A percentile compares a stretch with the other conserved stretches of the same genome.
phyloP scores from a whole-genome alignment of 2,797 vertebrate genomes.

The Melanotaenia nigrans region DNA sequence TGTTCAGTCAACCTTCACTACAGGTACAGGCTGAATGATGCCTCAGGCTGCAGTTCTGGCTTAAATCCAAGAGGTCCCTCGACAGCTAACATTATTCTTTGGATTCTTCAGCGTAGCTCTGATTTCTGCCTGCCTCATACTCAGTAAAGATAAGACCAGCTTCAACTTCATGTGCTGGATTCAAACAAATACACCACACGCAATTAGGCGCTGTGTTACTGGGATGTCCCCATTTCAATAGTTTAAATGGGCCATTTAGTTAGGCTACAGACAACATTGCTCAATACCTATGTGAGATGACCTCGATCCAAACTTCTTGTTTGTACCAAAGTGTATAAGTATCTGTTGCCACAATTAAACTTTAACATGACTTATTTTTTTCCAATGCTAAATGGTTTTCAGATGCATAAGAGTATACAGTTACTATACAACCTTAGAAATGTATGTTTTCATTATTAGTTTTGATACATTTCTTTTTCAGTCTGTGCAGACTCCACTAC shows the following conservation, averaged over 20 bases:
- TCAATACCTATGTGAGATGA: constrained; percentile 65
- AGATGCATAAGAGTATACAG: neutral
- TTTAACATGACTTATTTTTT: neutral
- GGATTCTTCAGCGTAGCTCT: neutral
- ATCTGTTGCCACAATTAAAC: neutral
- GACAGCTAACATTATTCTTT: constrained; percentile 43
- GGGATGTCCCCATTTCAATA: constrained; percentile 57
- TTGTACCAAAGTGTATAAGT: constrained; percentile 34
- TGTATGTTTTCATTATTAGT: neutral
- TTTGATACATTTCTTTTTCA: too few relatives aligned
- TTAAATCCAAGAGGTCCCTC: constrained; percentile 43
- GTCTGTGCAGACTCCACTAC: too few relatives aligned
- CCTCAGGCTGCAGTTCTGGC: constrained; percentile 61
- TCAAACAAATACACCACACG: constrained; percentile 40
- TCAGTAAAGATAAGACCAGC: constrained; percentile 10
- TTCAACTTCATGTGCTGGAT: constrained; percentile 27
- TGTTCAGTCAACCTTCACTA: constrained; percentile 48
- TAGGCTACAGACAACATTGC: constrained; percentile 61
- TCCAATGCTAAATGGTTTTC: neutral
- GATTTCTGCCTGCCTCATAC: constrained; percentile 5
- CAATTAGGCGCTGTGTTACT: constrained; percentile 47
- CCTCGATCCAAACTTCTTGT: constrained; percentile 57
- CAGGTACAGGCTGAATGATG: constrained; percentile 45
- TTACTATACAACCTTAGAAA: neutral
- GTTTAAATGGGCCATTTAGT: constrained; percentile 72